phyloP scores from a whole-genome alignment of 30 jellyfish, hydroid and myxozoan genomes.

The Aurelia coerulea region DNA sequence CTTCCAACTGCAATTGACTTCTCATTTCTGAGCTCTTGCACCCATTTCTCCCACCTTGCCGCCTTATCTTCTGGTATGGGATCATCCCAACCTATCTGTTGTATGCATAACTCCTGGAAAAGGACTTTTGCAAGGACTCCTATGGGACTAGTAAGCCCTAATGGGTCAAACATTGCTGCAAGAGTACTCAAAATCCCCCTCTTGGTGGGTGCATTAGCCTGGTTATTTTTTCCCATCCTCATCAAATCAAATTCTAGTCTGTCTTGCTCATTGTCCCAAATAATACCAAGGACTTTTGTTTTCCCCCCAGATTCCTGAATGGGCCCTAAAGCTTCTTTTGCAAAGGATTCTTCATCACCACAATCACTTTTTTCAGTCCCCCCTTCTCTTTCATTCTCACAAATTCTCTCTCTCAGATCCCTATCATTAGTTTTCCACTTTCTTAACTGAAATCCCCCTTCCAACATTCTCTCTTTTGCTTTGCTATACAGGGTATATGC shows the following conservation, averaged over 20 bases:
- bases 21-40: background rate
- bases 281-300: too few relatives aligned
- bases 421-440: slow-evolving; percentile 38
- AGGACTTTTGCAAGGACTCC: background rate
- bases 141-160: background rate
- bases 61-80: slow-evolving; percentile 16
- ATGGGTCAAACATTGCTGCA: too few relatives aligned
- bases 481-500: slow-evolving; percentile 30
- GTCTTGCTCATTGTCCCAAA: too few relatives aligned
- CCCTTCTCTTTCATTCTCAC: too few relatives aligned
- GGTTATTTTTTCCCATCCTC: too few relatives aligned
- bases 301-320: too few relatives aligned
- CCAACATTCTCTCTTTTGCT: slow-evolving; percentile 33
- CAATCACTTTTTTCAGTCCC: background rate
- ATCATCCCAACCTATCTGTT: slow-evolving; percentile 27
- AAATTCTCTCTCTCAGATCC: slow-evolving; percentile 22
- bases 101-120: slow-evolving; percentile 18
- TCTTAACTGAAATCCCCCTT: slow-evolving; percentile 31
- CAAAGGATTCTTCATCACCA: too few relatives aligned
- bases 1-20: background rate
- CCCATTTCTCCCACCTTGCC: slow-evolving; percentile 22
- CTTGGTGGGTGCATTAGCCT: slow-evolving; percentile 1
- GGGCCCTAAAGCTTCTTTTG: too few relatives aligned
- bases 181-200: slow-evolving; percentile 13
- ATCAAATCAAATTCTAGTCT: too few relatives aligned